These are phyloP conservation scores for Caenorhabditis imperialis DNA, from an alignment of 2,888 invertebrate genomes.

Conservation along the genomic window DNA sequence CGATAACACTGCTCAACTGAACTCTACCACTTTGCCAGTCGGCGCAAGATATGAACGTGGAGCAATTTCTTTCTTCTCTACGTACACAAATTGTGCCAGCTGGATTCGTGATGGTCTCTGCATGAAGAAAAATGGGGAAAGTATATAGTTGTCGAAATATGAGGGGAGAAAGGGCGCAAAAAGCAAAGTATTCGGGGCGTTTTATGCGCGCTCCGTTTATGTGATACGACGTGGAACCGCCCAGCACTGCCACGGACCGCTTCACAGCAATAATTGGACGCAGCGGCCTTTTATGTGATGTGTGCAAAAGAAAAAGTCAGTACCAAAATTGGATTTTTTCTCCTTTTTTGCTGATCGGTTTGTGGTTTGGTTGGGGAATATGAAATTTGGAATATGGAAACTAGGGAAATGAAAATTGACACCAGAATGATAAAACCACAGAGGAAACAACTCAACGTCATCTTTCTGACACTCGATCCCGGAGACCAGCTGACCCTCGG, in stretches of 20 bases:
- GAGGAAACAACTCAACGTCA: slow-evolving; percentile 21
- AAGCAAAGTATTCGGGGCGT: slow-evolving; percentile 7
- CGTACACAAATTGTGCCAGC: slow-evolving; percentile 34
- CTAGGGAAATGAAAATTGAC: slow-evolving; percentile 4
- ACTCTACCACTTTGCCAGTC: background rate
- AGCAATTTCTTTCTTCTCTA: slow-evolving; percentile 9
- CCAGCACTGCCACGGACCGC: background rate
- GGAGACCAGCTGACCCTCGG: slow-evolving; percentile 27
- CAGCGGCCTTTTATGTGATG: slow-evolving; percentile 27
- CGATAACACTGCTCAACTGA: too few species aligned
- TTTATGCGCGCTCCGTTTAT: slow-evolving; percentile 32
- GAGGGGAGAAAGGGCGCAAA: too few species aligned
- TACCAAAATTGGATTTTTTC: background rate
- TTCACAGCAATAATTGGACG: slow-evolving; percentile 22
- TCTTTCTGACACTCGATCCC: slow-evolving; percentile 27
- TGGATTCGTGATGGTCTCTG: slow-evolving; percentile 1
- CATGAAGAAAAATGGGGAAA: background rate
- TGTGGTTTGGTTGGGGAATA: background rate
- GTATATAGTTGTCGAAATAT: too few species aligned
- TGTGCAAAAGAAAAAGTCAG: too few species aligned
- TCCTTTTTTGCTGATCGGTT: too few species aligned
- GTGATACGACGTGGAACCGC: slow-evolving; percentile 22
- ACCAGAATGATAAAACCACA: slow-evolving; percentile 3
- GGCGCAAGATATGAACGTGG: slow-evolving; percentile 21
- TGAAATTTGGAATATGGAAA: background rate